phyloP scores from a whole-genome alignment of 2,888 invertebrate species.

The Drosophila nr. medialis region DNA sequence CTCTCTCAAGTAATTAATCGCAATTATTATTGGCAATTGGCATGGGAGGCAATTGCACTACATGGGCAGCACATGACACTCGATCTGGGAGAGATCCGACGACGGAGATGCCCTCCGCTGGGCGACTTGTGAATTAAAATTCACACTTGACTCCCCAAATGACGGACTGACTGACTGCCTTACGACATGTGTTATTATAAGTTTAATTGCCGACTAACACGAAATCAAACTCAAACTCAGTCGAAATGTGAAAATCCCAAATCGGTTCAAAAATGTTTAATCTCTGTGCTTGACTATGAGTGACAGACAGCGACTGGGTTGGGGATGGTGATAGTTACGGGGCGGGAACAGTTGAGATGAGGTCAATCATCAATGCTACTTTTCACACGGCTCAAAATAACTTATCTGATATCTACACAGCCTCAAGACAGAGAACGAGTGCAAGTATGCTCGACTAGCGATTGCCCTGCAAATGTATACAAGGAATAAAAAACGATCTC shows the following conservation, averaged over 20 bases:
- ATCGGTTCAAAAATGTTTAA: slow-evolving; percentile 34
- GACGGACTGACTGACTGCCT: neutral
- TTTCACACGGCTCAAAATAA: slow-evolving; percentile 21
- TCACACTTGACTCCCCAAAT: neutral
- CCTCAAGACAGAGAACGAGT: too few species aligned
- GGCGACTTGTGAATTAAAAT: slow-evolving; percentile 64
- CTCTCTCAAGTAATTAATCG: slow-evolving; percentile 56
- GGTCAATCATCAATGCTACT: slow-evolving; percentile 11
- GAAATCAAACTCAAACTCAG: slow-evolving; percentile 40
- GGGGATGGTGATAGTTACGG: slow-evolving; percentile 6
- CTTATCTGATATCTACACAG: neutral
- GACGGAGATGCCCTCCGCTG: slow-evolving; percentile 75
- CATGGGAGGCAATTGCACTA: slow-evolving; percentile 67
- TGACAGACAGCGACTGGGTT: slow-evolving; percentile 25
- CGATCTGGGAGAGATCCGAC: slow-evolving; percentile 60
- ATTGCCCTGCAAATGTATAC: slow-evolving; percentile 6
- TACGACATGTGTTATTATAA: slow-evolving; percentile 31
- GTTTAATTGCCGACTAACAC: slow-evolving; percentile 62
- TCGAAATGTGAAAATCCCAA: slow-evolving; percentile 31
- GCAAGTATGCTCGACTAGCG: neutral
- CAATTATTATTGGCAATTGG: slow-evolving; percentile 59
- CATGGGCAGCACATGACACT: slow-evolving; percentile 77
- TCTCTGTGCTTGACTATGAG: slow-evolving; percentile 17
- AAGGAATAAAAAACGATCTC: neutral
- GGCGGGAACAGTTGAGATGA: slow-evolving; percentile 24